Evolutionary conservation across 2,113 vertebrate species (phyloP), one percentile per base, ranked within the genome.

Genomic region (Osmerus eperlanus): DNA sequence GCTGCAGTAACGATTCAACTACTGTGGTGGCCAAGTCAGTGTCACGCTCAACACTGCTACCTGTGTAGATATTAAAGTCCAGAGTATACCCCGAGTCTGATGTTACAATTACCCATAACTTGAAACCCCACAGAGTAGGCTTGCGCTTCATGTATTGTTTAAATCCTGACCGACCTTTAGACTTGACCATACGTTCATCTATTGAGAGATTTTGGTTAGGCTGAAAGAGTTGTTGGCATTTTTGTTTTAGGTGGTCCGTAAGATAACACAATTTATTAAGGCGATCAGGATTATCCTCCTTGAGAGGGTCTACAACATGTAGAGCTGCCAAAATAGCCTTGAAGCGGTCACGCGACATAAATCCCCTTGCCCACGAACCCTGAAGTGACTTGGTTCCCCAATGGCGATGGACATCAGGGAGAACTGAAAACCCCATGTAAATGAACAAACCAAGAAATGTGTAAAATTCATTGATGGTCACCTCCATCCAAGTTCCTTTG

Each of bases 101-200:
- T 61, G 68, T 36, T 19, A 58, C 56, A 21, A 71, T 61, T 6
- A 52, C 36, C 58, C 68, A 25, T 25, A 47, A 18, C 41, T 62
- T 71, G 51, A 71, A 71, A 41, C 68, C 58, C 32, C 32, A 62
- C 12, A 9, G 5, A 71, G 29, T 52, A 21, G 68, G 58, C 58
- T 23, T 62, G 55, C 19, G 8, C 11, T 71, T 61, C n/a, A 61
- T 62, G 28, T 18, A 51, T 18, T 70, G 68, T 23, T 62, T 62
- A 32, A 70, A 62, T 16, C 68, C 29, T 21, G 32, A 61, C 11
- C 56, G 8, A 15, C 56, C 29, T 19, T 71, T 71, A 8, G 32
- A 61, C 25, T 62, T 71, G 9, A 71, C 58, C 56, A 51, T 71
- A n/a, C 18, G 32, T 13, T 71, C 58, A 62, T 62, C 68, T 23